phyloP scores from a whole-genome alignment of 2,797 vertebrate species.

The Oceanodroma leucorhoa region DNA sequence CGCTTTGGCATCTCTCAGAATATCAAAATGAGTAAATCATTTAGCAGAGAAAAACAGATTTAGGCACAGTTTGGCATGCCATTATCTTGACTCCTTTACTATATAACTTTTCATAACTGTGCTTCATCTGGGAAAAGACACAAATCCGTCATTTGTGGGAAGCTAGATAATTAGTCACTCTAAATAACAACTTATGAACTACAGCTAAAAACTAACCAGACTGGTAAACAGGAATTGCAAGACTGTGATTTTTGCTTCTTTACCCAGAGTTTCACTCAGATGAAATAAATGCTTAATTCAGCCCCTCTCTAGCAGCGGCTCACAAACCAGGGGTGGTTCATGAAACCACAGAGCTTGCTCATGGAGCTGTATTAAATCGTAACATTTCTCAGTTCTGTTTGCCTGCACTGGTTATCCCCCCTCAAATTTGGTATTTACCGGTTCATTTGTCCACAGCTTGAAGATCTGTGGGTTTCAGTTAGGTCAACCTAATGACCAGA shows the following conservation, averaged over 20 bases:
- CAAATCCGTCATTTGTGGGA: conserved; percentile 14
- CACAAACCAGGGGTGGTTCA: background rate
- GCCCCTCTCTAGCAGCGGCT: background rate
- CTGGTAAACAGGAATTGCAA: conserved; percentile 9
- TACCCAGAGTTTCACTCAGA: conserved; percentile 3
- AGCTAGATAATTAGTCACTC: conserved; percentile 35
- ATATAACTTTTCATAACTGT: conserved; percentile 5
- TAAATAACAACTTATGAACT: conserved; percentile 19
- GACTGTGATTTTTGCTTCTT: background rate
- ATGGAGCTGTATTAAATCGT: fast-evolving
- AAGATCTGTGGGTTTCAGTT: background rate
- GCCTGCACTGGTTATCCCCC: background rate
- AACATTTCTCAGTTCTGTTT: background rate
- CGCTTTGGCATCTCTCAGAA: background rate
- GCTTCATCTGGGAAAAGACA: conserved; percentile 33
- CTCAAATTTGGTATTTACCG: background rate
- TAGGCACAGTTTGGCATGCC: background rate
- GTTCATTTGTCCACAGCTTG: background rate
- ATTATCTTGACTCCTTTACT: conserved; percentile 14
- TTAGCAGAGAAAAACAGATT: conserved; percentile 38
- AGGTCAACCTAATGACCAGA: background rate
- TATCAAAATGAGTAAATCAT: conserved; percentile 17
- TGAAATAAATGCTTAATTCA: conserved; percentile 25
- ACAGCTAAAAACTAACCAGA: conserved; percentile 2
- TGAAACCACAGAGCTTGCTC: background rate